These are phyloP conservation scores for Ceriagrion tenellum DNA, from an alignment of 2,888 invertebrate species.

Conservation along the genomic window DNA sequence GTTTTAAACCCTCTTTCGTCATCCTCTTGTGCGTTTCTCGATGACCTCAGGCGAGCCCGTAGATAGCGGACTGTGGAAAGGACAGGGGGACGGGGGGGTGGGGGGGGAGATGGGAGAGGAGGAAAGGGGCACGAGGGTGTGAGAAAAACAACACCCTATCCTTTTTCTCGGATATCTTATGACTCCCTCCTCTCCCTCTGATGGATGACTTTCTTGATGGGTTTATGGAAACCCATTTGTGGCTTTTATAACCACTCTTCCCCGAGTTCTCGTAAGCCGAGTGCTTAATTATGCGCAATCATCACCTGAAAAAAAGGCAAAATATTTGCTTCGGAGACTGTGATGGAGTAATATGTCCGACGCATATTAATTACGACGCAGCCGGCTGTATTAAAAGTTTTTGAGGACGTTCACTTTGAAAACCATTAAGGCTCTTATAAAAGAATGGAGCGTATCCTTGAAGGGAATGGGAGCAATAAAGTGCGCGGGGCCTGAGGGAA, in stretches of 20 bases:
- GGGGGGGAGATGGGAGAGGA: not conserved
- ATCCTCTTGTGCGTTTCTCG: constrained; percentile 23
- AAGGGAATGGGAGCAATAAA: not conserved
- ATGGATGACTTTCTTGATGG: constrained; percentile 65
- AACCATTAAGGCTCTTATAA: not conserved
- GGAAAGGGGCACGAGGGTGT: not conserved
- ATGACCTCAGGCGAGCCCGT: constrained; percentile 52
- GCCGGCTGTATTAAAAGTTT: not conserved
- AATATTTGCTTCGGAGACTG: constrained; percentile 47
- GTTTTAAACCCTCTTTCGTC: constrained; percentile 51
- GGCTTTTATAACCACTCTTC: constrained; percentile 59
- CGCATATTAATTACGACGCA: constrained; percentile 38
- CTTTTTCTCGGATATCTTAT: constrained; percentile 33
- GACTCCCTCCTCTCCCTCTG: constrained; percentile 41
- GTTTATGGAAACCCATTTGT: constrained; percentile 63
- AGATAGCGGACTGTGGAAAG: constrained; percentile 31
- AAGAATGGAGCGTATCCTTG: not conserved
- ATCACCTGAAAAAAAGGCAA: not conserved
- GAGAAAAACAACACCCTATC: constrained; percentile 13
- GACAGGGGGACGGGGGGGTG: not conserved
- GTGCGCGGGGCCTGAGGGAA: too few relatives aligned
- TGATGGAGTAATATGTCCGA: constrained; percentile 21
- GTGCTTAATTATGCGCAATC: constrained; percentile 56
- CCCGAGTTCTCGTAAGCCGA: constrained; percentile 46
- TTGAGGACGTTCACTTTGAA: not conserved